Base-by-base conservation (phyloP, 2,888 invertebrate species). In the Cheilosia vernalis region DNA sequence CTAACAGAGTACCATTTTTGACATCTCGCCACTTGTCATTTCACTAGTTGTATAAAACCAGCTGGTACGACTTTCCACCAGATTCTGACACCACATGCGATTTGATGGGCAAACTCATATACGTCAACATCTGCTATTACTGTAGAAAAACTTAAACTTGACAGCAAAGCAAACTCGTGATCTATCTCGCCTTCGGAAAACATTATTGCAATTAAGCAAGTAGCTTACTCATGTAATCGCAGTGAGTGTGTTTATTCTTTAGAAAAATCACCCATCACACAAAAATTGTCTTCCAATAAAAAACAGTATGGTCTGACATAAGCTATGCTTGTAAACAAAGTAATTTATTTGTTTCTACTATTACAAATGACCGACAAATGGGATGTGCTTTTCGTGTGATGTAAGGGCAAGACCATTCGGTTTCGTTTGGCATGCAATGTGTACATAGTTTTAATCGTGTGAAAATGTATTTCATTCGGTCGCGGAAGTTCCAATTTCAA, bases 401-500 rank as follows among this genome's bases (percentile, higher is more conserved):
- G 67, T 40, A 67, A 78, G 55, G 33, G 66, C 30, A 53, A 17
- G 13, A 51, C 64, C 56, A 73, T 44, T 53, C 44, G 44, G 17
- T 58, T 17, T 30, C 47, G 17, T 47, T 76, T 44, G 44, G 19
- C 78, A 63, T 79, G 73, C 79, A 83, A 67, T 67, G 63, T 15
- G 67, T 37, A 1, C 9, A 9, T 30, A 30, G 24, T 79, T 73
- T 63, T 83, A 58, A 63, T 67, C 66, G 56, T 76, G 67, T 67
- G 19, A 61, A 55, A 74, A 74, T 55, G 40, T 19, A 47, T 56
- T 70, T 33, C 15, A 19, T 27, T 47, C 19, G 27, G 15, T 51
- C 72, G 44, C 85, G 85, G 85, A 85, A 85, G 85, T 85, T 81
- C 81, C 76, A 85, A 81, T 85, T 85, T 70, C 44, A 81, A 67